Percentiles rank a stretch among this genome's conserved stretches.
These are phyloP conservation scores for Cyprinodon brontotheroides DNA, from an alignment of 2,113 vertebrate genomes.

Conservation along the genomic window DNA sequence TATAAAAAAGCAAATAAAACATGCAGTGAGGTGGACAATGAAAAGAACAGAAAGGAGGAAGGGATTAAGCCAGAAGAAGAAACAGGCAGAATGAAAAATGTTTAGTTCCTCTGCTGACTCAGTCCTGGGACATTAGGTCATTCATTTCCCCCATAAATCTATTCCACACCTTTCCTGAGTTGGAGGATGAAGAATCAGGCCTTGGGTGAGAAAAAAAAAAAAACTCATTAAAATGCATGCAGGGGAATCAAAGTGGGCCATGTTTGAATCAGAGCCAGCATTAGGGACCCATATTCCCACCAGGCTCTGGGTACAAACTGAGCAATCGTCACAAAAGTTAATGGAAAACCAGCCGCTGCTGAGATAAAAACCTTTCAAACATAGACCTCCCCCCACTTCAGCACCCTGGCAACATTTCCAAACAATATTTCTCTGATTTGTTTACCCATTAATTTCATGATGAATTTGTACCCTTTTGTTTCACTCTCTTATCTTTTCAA, in stretches of 20 bases:
- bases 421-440: not conserved
- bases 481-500: not conserved
- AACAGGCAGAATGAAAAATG: conserved; percentile 15
- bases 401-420: not conserved
- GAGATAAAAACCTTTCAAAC: conserved; percentile 4
- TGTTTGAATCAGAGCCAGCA: conserved; percentile 43
- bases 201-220: conserved; percentile 19
- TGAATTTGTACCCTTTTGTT: not conserved
- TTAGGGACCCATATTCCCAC: conserved; percentile 18
- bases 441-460: not conserved
- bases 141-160: conserved; percentile 39
- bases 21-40: not conserved
- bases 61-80: not conserved
- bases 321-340: conserved; percentile 34
- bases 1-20: not conserved
- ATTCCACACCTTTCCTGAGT: conserved; percentile 4
- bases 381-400: not conserved
- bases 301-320: conserved; percentile 20
- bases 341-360: conserved; percentile 10
- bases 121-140: conserved; percentile 20
- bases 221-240: conserved; percentile 48
- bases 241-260: conserved; percentile 24
- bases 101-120: conserved; percentile 52
- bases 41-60: not conserved
- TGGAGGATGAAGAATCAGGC: not conserved